Base-by-base conservation (phyloP, 2,888 invertebrate species). In the Tridacna gigas region DNA sequence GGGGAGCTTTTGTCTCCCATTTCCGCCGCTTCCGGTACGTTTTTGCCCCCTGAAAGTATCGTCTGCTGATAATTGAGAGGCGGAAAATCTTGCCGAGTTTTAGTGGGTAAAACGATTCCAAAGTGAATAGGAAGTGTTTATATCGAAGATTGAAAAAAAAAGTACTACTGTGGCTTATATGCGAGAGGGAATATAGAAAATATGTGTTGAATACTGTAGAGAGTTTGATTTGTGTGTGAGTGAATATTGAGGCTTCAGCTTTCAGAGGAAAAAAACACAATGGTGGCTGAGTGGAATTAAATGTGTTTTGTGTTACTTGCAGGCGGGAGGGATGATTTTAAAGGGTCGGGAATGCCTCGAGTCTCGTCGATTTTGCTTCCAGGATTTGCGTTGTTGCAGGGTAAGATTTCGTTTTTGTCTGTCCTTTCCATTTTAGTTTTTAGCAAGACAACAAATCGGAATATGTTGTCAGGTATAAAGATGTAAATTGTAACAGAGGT, bases 111-210 rank as follows among this genome's bases (percentile, higher is more conserved):
- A 56, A 20, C 56, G 15, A 56, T 56, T 56, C 11, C 56, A 3
- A 15, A 56, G 56, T 20, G 56, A 20, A 56, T 15, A 45, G 51
- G 71, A 71, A 71, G 71, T 51, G 51, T 71, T 71, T 26, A 48
- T 71, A 71, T 71, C 71, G 71, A 71, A 71, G n/a, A 71, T 48
- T 71, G n/a, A 47, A 69, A 45, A 69, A 69, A 69, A 69, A 37
- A 2, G 7, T 1, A 28, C n/a, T 47, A 28, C 71, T 0, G 51
- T 71, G 51, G 51, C 51, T 71, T 71, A 71, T 71, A 47, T 71
- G 71, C 47, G 71, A 51, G 51, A 51, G 26, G 71, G 51, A 51
- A 71, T 45, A 0, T 47, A 51, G 26, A 25, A 63, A 25, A 71
- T 51, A 71, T 51, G 71, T 71, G 71, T 71, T 71, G 71, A 67